Base-by-base conservation (phyloP, 2,888 invertebrate genomes). In the Alitta virens region DNA sequence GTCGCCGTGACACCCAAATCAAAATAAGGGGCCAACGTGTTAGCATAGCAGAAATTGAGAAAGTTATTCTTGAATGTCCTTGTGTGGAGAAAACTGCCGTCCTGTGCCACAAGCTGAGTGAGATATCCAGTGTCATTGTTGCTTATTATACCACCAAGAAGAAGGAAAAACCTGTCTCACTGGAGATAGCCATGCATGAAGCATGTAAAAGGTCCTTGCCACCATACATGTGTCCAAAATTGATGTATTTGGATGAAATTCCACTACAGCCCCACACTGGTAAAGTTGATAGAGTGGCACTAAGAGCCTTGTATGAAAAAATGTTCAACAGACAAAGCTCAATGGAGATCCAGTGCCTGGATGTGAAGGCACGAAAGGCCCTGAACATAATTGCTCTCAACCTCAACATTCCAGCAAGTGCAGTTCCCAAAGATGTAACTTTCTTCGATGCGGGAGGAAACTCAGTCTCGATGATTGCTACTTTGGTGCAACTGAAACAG, bases 221-320 rank as follows among this genome's bases (percentile, higher is more conserved):
- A 0, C 83, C 87, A 5, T 92, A 92, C 74, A 91, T 92, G 90
- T 85, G 90, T 21, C 92, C 92, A 1, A 62, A 63, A 26, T 56
- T 75, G 14, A 46, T 78, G 2, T 49, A 64, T 5, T 60, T 92
- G 14, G 89, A 91, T 23, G 86, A 80, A n/a, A 86, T 94, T 59
- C 93, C 93, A 0, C 82, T 91, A 26, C 83, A 66, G 53, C 21
- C 92, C 33, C 90, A 91, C 0, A 94, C 93, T 77, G 94, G 93
- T 0, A 94, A 94, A 83, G 89, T 89, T 7, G 93, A 94, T 80
- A 85, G 93, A 40, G 92, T 93, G 76, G 84, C 87, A 0, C 80
- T 94, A 38, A 49, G 61, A 25, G 51, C 52, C 27, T 9, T 66
- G n/a, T 62, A 62, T 43, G 63, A 63, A 38, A 56, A 50, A 16